Evolutionary conservation across 2,113 vertebrate species (phyloP), one percentile per base, ranked within the genome.

Genomic region (Lates calcarifer): DNA sequence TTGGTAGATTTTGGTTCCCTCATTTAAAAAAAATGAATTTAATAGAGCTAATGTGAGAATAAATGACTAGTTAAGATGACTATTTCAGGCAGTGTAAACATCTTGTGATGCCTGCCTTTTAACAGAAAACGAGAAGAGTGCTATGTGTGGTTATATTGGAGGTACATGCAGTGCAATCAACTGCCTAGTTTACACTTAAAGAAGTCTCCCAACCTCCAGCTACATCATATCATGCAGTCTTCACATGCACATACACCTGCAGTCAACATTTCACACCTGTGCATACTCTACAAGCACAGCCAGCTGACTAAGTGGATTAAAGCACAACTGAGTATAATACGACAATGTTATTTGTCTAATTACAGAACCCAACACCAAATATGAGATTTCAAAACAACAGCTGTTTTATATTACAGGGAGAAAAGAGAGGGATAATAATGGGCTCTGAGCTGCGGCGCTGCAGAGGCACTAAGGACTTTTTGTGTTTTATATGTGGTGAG

Each of bases 331-430:
- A 74, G 39, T 75, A 41, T 71, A 81, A 84, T 61, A 51, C 61
- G 28, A 77, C 65, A 62, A 79, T 60, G 58, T 63, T 83, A 62
- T 76, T 73, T 63, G 55, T 47, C 41, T 70, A 77, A 87, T 87
- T 81, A 74, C 26, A 58, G 58, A 73, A 49, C 4, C 53, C 31
- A 41, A 64, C 37, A 51, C 60, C 62, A 73, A 74, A 70, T 56
- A 33, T 0, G 33, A 68, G 79, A 35, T 86, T 71, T 79, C 65
- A 79, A 68, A 64, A 81, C 75, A 83, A 73, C 85, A 92, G 86
- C 86, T 92, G 88, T 75, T 81, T 87, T 68, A 72, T 64, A 73
- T 67, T 85, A 57, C 26, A 33, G 56, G 55, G 62, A 15, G 64
- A 61, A 56, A 74, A 73, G 28, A 62, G 35, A 39, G 10, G 11